Conservation (phyloP, 1,140 invertebrate species). For the Lepidurus packardi region DNA sequence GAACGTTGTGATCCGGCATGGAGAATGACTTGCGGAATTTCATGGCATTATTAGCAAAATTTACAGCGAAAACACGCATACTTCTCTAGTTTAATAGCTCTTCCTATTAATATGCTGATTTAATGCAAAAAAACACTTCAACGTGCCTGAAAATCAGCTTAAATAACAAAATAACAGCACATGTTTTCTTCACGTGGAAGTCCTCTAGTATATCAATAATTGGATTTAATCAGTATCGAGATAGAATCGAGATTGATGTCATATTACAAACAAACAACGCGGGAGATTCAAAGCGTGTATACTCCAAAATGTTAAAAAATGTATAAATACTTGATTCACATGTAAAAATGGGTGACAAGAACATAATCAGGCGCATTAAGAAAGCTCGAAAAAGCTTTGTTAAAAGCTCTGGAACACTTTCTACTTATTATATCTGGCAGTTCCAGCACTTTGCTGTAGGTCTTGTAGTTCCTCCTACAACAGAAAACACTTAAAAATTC, state of each 20-base stretch:
- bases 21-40: slow-evolving; percentile 29
- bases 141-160: too few relatives aligned
- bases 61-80: background rate
- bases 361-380: background rate
- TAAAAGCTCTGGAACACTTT: background rate
- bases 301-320: background rate
- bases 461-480: slow-evolving; percentile 5
- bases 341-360: background rate
- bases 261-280: too few relatives aligned
- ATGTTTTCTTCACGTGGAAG: too few relatives aligned
- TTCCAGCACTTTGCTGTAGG: background rate
- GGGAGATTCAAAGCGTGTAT: too few relatives aligned
- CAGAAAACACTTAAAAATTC: background rate
- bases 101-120: too few relatives aligned
- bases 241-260: too few relatives aligned
- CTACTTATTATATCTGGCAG: background rate
- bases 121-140: too few relatives aligned
- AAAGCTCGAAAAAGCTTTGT: background rate
- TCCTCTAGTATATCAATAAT: too few relatives aligned
- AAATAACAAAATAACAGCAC: too few relatives aligned
- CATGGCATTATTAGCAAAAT: background rate
- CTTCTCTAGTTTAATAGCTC: background rate
- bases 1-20: slow-evolving; percentile 36
- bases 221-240: too few relatives aligned
- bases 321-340: background rate